Base-by-base conservation (phyloP, 2,888 invertebrate species). In the Hoplodrina ambigua region DNA sequence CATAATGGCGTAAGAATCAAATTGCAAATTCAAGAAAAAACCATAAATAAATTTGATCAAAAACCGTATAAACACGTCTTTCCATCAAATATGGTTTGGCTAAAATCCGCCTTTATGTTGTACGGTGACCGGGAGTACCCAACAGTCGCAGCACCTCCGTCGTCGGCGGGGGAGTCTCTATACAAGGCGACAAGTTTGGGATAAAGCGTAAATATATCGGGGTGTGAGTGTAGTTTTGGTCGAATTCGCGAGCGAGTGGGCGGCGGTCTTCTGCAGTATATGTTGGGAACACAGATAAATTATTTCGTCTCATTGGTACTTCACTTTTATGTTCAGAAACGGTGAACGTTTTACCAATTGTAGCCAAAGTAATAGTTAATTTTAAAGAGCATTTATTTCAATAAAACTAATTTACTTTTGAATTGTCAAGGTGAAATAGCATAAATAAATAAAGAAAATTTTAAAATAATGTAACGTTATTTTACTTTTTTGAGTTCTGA, bases 221-320 rank as follows among this genome's bases (percentile, higher is more conserved):
- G 86, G 93, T 93, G 93, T 90, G 94, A 89, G 93, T 90, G 92
- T 94, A 94, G 94, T 94, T 93, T 93, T 90, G 91, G 91, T 86
- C 88, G 87, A 90, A 90, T 87, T 91, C 93, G 93, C 92, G 91
- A 89, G 89, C 86, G 87, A 88, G 93, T 92, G 94, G 92, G 93
- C 88, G 93, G 91, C 79, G 88, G 83, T 74, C 74, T 55, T 62
- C 46, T 71, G 67, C 50, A 91, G 94, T 89, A 91, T 80, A 93
- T 63, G 81, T 17, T 2, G 56, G 41, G 57, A 52, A 58, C 11
- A 2, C 58, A 63, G 77, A 77, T 53, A 25, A 44, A 46, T 68
- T 61, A 5, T n/a, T 30, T 2, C 53, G 53, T 78, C 78, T 80
- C 71, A n/a, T 25, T 2, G 25, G 25, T 49, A 58, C 17, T 25